Evolutionary conservation across 2,888 invertebrate species (phyloP).

Genomic region (Erannis defoliaria): DNA sequence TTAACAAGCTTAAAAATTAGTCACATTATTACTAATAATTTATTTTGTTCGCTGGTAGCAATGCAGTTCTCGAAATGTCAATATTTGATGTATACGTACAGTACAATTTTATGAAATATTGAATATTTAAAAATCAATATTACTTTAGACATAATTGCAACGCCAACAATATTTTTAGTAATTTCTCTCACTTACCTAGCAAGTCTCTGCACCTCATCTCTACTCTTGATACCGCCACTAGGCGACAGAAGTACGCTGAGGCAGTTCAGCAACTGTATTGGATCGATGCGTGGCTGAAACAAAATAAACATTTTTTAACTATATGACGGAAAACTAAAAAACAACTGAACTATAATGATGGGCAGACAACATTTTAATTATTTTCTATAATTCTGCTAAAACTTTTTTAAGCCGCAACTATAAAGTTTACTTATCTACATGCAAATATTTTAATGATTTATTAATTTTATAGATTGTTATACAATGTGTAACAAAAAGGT

Average conservation of each 20-base stretch:
- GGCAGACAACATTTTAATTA: not conserved
- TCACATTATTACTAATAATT: not conserved
- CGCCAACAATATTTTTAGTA: not conserved
- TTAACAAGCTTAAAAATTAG: too few relatives aligned
- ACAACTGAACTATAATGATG: not conserved
- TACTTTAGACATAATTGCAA: not conserved
- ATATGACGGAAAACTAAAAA: too few relatives aligned
- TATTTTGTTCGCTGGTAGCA: constrained; percentile 36
- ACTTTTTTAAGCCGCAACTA: not conserved
- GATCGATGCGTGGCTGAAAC: constrained; percentile 96
- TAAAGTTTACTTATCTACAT: too few relatives aligned
- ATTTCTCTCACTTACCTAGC: constrained; percentile 89
- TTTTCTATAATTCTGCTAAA: not conserved
- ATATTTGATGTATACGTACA: too few relatives aligned
- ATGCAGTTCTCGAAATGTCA: not conserved
- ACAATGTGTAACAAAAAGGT: too few relatives aligned
- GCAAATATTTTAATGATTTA: too few relatives aligned
- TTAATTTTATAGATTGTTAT: too few relatives aligned
- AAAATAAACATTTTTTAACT: constrained; percentile 52
- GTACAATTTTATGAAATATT: too few relatives aligned
- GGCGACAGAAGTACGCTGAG: constrained; percentile 94
- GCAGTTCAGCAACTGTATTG: constrained; percentile 94
- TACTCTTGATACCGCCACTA: constrained; percentile 95
- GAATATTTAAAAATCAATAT: not conserved
- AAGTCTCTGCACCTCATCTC: constrained; percentile 94